Base-by-base conservation (phyloP, 1,140 invertebrate genomes). In the Odontomachus brunneus region DNA sequence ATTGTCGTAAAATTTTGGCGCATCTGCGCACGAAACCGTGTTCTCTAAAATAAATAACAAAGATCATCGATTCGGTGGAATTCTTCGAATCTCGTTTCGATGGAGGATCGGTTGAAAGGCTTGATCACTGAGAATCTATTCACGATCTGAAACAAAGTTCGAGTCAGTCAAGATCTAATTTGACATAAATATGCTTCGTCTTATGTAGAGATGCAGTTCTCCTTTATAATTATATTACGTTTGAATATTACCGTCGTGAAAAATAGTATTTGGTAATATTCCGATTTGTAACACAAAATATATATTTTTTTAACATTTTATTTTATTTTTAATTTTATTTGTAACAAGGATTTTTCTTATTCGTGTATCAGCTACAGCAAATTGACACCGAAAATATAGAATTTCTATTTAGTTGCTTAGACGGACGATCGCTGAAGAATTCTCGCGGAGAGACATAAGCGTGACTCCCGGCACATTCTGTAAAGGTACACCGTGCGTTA, bases 401-500 rank as follows among this genome's bases (percentile, higher is more conserved):
- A 49, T 26, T 1, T 24, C n/a, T 15, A 48, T 49, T 44, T 11
- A n/a, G 19, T 44, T 63, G 12, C 48, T 44, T 2, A 26, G 24
- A 29, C 11, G 22, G 51, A 48, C 38, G 38, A 44, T 44, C 11
- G 38, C 17, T n/a, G 17, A 75, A 38, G 11, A 15, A 29, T 78
- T 59, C 1, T 48, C 4, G 15, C 69, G 14, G 17, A 51, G 38
- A 57, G 7, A 57, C 29, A 3, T 33, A 44, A 19, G 33, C 29
- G 65, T 24, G 65, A 71, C 53, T 80, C 69, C 65, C 57, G 22
- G 44, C n/a, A 80, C n/a, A 67, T 3, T 38, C 17, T 55, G 33
- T 57, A 7, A 51, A 62, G 22, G 57, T 74, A 24, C 66, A 26
- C 44, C 7, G 17, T 78, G 29, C 48, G 29, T 33, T 44, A 44